A percentile compares a stretch with the other conserved stretches of the same genome.
These are phyloP conservation scores for Anarhynchus alexandrinus DNA, from an alignment of 2,113 vertebrate genomes.

Conservation along the genomic window DNA sequence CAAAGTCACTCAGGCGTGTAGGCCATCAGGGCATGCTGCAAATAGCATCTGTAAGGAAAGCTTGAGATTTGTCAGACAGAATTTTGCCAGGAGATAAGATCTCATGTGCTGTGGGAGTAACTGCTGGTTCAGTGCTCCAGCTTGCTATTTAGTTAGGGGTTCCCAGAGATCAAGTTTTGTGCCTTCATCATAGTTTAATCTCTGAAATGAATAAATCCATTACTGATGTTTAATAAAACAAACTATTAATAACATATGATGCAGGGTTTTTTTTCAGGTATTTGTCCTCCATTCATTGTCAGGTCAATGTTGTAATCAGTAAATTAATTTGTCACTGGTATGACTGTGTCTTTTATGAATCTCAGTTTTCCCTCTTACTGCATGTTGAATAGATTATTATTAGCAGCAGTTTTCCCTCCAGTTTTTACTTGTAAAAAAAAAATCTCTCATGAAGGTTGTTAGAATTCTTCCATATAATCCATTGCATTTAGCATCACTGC, in stretches of 20 bases:
- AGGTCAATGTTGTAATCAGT: neutral
- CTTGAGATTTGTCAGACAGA: neutral
- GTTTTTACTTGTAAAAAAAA: neutral
- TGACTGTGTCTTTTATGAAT: neutral
- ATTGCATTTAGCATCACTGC: neutral
- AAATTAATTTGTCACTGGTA: neutral
- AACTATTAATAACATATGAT: neutral
- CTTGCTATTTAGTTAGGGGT: neutral
- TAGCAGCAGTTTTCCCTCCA: neutral
- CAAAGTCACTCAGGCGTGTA: neutral
- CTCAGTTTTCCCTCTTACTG: neutral
- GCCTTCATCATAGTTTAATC: neutral
- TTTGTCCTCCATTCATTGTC: neutral
- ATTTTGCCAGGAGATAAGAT: neutral
- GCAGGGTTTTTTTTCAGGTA: neutral
- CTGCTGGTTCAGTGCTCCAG: neutral
- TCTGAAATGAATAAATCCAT: neutral
- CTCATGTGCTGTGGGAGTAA: neutral
- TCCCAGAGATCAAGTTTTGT: neutral
- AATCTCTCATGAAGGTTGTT: neutral
- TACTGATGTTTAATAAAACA: neutral
- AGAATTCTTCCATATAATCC: neutral
- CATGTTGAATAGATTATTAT: neutral
- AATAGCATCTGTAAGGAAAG: neutral
- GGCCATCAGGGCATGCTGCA: neutral